These are phyloP conservation scores for Drosophila atroscutellata DNA, from an alignment of 2,888 invertebrate species.

Conservation along the genomic window DNA sequence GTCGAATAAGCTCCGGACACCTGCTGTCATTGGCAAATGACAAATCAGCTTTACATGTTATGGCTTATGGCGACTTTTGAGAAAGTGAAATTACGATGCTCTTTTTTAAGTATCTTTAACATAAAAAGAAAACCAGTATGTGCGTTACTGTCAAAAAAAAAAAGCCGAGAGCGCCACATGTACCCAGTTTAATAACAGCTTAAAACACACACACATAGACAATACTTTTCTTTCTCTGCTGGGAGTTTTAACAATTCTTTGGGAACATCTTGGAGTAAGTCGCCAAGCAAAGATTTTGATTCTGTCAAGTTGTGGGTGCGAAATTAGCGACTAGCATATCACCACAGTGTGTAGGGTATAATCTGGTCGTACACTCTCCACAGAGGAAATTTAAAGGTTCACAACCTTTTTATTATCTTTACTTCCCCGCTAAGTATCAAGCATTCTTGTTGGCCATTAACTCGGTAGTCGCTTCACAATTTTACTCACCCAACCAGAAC, in stretches of 20 bases:
- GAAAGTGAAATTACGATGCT: constrained; percentile 50
- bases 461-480: constrained; percentile 55
- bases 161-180: constrained; percentile 1
- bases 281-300: neutral
- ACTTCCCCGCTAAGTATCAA: constrained; percentile 46
- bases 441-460: constrained; percentile 70
- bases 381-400: constrained; percentile 46
- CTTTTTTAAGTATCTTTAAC: constrained; percentile 20
- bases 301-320: neutral
- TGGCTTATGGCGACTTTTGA: constrained; percentile 26
- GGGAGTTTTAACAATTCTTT: neutral
- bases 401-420: constrained; percentile 66
- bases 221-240: neutral
- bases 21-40: constrained; percentile 38
- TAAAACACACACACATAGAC: neutral
- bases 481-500: constrained; percentile 65
- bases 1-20: constrained; percentile 20
- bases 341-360: neutral
- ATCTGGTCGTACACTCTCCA: neutral
- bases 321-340: neutral
- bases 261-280: neutral
- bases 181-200: constrained; percentile 3
- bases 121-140: constrained; percentile 1
- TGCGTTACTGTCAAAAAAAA: constrained; percentile 3
- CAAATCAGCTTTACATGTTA: constrained; percentile 49